Evolutionary conservation across 2,888 invertebrate genomes (phyloP), one percentile per base, ranked within the genome.

Genomic region (Falcaria lacertinaria): DNA sequence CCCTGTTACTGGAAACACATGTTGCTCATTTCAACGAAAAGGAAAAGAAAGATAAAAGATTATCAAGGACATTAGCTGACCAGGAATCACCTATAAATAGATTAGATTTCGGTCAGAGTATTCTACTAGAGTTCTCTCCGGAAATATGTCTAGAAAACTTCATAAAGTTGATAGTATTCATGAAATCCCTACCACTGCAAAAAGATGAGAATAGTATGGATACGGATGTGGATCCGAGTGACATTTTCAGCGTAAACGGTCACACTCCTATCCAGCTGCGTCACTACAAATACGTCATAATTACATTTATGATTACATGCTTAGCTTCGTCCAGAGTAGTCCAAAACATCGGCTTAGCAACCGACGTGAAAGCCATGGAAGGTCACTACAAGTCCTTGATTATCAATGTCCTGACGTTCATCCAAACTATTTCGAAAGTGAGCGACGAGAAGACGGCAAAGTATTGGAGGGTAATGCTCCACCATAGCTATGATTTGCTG

Each of bases 401-500:
- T 15, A 91, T 95, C 0, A 91, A 91, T 55, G 89, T 93, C 1
- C 77, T 96, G 4, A 90, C 92, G 0, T 93, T 92, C 50, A 92
- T 96, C 34, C 93, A 94, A 54, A 86, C 82, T 14, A 91, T 93
- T 8, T 91, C 93, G 0, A 92, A 91, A 52, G 88, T 92, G 0
- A 85, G 91, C 0, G 94, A 95, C 52, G 89, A 91, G 34, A 88
- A 91, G 43, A 82, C 91, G 0, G 91, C 91, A 0, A 95, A 95
- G 65, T 97, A 95, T 70, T 97, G 96, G 96, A 94, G 93, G 64
- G 93, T 94, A 0, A 91, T 97, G 77, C 77, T 95, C 11, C 94
- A 95, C 69, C 93, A 94, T 60, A 92, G 93, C 34, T 95, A 95
- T 60, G 96, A 96, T 61, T 89, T 95, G 34, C 77, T 96, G 42